Evolutionary conservation across 2,797 vertebrate species (phyloP), one percentile per base, ranked within the genome.

Genomic region (Chaunax sp.): DNA sequence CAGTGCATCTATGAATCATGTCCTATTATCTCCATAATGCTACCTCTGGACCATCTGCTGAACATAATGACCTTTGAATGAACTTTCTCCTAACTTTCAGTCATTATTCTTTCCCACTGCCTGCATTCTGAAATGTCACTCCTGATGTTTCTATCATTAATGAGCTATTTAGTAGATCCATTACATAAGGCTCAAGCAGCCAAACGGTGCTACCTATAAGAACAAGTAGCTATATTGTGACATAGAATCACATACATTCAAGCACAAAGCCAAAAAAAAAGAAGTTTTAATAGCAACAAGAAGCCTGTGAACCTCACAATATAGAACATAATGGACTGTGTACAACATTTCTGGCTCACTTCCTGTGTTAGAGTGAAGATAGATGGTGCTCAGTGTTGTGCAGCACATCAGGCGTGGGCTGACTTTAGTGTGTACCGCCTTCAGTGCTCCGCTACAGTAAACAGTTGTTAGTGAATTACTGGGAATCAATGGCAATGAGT

Each of bases 401-500:
- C 41, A 57, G 60, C 75, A n/a, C n/a, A 82, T 55, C 60, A 75
- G 73, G 74, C 57, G 69, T 84, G 79, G 80, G 81, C 67, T 62
- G 70, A 75, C 68, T 49, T n/a, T 30, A 30, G 28, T 30, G 53
- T 72, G 43, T 23, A 72, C 81, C 80, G 76, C 84, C 81, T 73
- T 49, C 63, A 67, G 81, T 45, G 6, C 68, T 72, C 51, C n/a
- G 45, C 80, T 43, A 74, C 75, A 77, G 73, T 69, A 73, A 89
- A 88, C 82, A 82, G 74, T 74, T 75, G 82, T 89, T 86, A 80
- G 82, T 81, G 72, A 76, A 86, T 88, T 86, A 87, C 68, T 40
- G 53, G 40, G 73, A 87, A 83, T 89, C 85, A 83, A 83, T 86
- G 72, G 70, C 57, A 77, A 61, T 9, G 57, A 86, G 82, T 71